Evolutionary conservation across 2,888 invertebrate species (phyloP).

Genomic region (Leucania comma): DNA sequence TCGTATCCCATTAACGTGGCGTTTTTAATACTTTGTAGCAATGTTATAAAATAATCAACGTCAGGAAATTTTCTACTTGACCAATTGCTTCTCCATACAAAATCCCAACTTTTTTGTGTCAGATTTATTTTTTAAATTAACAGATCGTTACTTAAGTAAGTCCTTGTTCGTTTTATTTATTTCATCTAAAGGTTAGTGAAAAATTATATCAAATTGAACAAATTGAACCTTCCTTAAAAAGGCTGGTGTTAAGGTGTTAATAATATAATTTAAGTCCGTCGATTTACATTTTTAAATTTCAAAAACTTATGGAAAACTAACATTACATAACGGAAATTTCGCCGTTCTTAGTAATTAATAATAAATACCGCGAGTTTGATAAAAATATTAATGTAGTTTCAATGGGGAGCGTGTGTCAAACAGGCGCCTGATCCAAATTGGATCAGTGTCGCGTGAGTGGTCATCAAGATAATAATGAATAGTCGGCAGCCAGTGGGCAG

Average conservation of each 20-base stretch:
- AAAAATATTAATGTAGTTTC: slow-evolving; percentile 33
- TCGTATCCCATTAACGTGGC: no score
- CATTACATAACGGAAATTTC: not conserved
- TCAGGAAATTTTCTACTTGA: not conserved
- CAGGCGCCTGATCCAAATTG: slow-evolving; percentile 68
- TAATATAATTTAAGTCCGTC: no score
- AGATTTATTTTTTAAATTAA: not conserved
- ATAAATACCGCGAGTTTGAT: not conserved
- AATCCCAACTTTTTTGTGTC: not conserved
- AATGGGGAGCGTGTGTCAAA: slow-evolving; percentile 44
- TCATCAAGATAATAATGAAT: slow-evolving; percentile 76
- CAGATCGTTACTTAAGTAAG: no score
- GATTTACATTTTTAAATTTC: not conserved
- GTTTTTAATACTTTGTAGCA: not conserved
- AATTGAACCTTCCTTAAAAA: no score
- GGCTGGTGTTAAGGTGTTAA: no score
- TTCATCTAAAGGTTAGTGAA: not conserved
- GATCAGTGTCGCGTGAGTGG: slow-evolving; percentile 73
- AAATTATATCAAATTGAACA: not conserved
- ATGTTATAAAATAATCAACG: not conserved
- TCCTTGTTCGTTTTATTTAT: no score
- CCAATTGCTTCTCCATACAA: slow-evolving; percentile 11
- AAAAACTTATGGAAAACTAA: not conserved
- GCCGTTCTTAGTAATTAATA: slow-evolving; percentile 11
- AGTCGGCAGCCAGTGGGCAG: slow-evolving; percentile 62